Evolutionary conservation across 2,113 vertebrate genomes (phyloP), one percentile per base, ranked within the genome.

Genomic region (Phyllopteryx taeniolatus): DNA sequence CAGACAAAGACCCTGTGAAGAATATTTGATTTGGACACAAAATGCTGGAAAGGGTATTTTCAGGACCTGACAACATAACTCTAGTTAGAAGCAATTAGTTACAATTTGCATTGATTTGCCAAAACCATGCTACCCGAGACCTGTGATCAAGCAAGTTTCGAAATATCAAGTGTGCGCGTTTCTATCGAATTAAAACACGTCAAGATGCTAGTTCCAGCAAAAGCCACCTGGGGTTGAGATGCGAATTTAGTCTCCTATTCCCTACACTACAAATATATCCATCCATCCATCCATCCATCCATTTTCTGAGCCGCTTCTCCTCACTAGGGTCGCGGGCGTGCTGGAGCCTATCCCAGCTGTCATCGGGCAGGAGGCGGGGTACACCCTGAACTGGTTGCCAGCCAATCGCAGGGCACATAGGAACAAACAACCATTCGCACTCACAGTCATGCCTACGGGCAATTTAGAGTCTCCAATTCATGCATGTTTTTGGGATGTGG

Each of bases 81-180:
- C 76, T 76, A 84, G 87, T 86, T 76, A 71, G 8, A 51, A 75
- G 84, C 27, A 27, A 86, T 89, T 88, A 86, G 83, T 27, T 27
- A 70, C 74, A 81, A 88, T 90, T 89, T 88, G 81, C 69, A 80
- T 88, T 83, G 43, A 85, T 85, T 80, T 80, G 57, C 51, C 85
- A 80, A 86, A 78, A 76, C 79, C 77, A 63, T 77, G 72, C 72
- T 86, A 77, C 75, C 73, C 72, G 75, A 70, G 79, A 79, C 46
- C 71, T 84, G 53, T 68, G 77, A 77, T 80, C 67, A 70, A 79
- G 44, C 6, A 71, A 62, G 35, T 71, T 54, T 31, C 42, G 79
- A 83, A 42, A 67, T 61, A 9, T 31, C 19, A 62, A 56, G 79
- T 46, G 67, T 71, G 47, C 73, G 65, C 66, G 53, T 75, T 73